Evolutionary conservation across 2,797 vertebrate genomes (phyloP), one percentile per base, ranked within the genome.

Genomic region (Falco rusticolus): DNA sequence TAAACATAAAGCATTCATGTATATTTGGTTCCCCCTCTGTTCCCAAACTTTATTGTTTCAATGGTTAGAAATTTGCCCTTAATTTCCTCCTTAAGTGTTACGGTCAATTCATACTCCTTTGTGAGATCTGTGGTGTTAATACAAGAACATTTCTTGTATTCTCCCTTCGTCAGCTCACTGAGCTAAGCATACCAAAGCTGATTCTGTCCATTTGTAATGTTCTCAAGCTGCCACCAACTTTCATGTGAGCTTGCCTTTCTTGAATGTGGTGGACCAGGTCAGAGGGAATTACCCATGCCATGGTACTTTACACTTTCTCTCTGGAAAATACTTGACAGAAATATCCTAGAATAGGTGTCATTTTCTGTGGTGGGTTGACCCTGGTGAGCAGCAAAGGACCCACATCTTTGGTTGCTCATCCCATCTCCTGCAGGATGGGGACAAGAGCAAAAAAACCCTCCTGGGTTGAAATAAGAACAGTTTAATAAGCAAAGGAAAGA

Each of bases 161-260:
- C 9, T 81, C 19, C n/a, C 26, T n/a, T 37, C 54, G 11, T 53
- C 19, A 50, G 19, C 61, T 83, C 21, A 45, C 12, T 43, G 51
- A 71, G 17, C 16, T 69, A 47, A 83, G 41, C 17, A 7, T 37
- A 29, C 16, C 39, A 48, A 43, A 80, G 20, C 59, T 25, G 19
- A 34, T 87, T 8, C 24, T 34, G 11, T 72, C 21, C 43, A n/a
- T 60, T 50, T 45, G 11, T 59, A 41, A 16, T 24, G 10, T 68
- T 68, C 41, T 63, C 0, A 0, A 69, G 16, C 33, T 82, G n/a
- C 21, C 13, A 9, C 8, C 9, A 53, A 1, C 70, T 92, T 16
- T 24, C 2, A 9, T 71, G 29, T 1, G 0, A 76, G 11, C 33
- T 87, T 0, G 0, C 13, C 9, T 51, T 72, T 54, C 63, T 48